Conservation (phyloP, 1,140 invertebrate species). For the Drosophila cardini region DNA sequence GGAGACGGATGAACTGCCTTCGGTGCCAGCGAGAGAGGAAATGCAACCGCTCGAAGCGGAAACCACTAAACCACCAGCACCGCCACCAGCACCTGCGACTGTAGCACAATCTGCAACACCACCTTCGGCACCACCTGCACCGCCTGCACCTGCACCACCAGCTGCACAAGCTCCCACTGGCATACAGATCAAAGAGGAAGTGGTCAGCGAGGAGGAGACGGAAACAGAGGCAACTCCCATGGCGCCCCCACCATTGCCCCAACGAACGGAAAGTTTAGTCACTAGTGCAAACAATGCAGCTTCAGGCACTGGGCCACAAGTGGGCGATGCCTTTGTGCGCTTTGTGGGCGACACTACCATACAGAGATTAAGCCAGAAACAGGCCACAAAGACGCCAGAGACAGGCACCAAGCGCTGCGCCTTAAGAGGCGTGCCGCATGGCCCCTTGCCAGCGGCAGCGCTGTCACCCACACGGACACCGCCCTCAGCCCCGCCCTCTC, state of each 20-base stretch:
- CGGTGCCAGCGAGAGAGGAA: not conserved
- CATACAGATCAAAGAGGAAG: slow-evolving; percentile 62
- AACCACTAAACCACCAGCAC: not conserved
- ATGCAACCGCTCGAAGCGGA: not conserved
- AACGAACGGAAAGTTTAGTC: not conserved
- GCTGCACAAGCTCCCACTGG: not conserved
- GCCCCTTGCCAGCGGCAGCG: slow-evolving; percentile 53
- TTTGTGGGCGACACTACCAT: slow-evolving; percentile 78
- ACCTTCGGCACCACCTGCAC: not conserved
- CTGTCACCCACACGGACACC: slow-evolving; percentile 7
- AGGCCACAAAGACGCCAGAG: slow-evolving; percentile 25
- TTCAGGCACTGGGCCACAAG: not conserved
- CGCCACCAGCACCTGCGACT: not conserved
- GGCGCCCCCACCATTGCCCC: slow-evolving; percentile 49
- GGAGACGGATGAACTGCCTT: slow-evolving; percentile 44
- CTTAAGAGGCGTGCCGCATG: slow-evolving; percentile 49
- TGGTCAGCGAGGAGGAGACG: slow-evolving; percentile 66
- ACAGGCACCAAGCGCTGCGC: slow-evolving; percentile 33
- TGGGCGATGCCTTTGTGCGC: slow-evolving; percentile 51
- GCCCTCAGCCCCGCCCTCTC: slow-evolving; percentile 26
- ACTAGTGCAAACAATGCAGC: not conserved
- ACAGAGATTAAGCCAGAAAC: slow-evolving; percentile 67
- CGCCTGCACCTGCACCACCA: not conserved
- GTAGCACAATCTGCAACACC: not conserved
- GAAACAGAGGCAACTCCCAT: slow-evolving; percentile 45